These are phyloP conservation scores for Dysidea cf. avara DNA, from an alignment of 37 sponge, comb jelly and placozoan genomes.

Conservation along the genomic window DNA sequence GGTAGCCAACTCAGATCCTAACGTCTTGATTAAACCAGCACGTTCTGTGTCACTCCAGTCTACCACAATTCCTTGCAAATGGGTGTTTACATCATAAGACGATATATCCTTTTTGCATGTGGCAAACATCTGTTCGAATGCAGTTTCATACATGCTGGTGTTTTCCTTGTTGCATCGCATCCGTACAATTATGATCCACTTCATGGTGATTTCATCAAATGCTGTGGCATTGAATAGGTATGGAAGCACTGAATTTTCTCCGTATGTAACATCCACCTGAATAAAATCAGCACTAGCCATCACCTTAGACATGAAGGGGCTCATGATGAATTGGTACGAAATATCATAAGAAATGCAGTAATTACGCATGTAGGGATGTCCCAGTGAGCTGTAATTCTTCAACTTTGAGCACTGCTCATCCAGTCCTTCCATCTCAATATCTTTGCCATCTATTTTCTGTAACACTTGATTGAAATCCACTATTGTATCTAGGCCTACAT, in stretches of 20 bases:
- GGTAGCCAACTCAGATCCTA: conserved; percentile 9
- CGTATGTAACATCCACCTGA: conserved; percentile 12
- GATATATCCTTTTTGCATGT: not conserved
- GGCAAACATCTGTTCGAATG: not conserved
- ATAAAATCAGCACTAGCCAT: conserved; percentile 4
- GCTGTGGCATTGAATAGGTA: too few relatives aligned
- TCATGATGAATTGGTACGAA: too few relatives aligned
- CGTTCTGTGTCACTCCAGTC: conserved; percentile 17
- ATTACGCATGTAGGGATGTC: conserved; percentile 8
- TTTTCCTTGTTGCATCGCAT: conserved; percentile 2
- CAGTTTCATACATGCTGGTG: not conserved
- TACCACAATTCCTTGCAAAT: conserved; percentile 5
- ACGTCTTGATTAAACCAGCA: not conserved
- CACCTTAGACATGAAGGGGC: too few relatives aligned
- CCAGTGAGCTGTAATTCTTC: not conserved
- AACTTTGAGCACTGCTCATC: too few relatives aligned
- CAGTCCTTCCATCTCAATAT: too few relatives aligned
- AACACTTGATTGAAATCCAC: too few relatives aligned
- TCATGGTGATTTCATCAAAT: too few relatives aligned
- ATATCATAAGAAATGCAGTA: not conserved
- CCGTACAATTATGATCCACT: conserved; percentile 9
- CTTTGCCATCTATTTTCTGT: too few relatives aligned
- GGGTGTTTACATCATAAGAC: not conserved
- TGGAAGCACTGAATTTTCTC: too few relatives aligned
- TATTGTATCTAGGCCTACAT: too few relatives aligned